phyloP scores from a whole-genome alignment of 2,113 vertebrate genomes.

The Petrocephalus zakoni region DNA sequence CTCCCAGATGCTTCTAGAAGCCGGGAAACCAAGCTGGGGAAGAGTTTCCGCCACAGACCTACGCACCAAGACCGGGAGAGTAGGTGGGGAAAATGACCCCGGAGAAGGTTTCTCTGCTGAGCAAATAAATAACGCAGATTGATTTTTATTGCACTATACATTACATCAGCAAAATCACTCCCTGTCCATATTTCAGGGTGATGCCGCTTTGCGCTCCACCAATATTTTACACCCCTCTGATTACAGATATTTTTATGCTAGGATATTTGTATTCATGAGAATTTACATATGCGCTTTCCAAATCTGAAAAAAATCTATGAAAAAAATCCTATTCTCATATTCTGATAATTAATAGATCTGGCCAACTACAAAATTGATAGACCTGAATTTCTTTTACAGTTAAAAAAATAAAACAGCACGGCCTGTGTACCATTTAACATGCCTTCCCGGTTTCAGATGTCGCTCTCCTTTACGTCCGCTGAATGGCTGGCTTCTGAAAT shows the following conservation, averaged over 20 bases:
- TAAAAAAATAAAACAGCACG: not conserved
- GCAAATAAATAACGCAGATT: not conserved
- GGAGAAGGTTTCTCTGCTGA: not conserved
- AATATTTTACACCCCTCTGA: not conserved
- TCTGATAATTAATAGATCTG: not conserved
- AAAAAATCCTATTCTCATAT: not conserved
- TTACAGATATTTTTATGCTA: not conserved
- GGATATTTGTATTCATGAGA: not conserved
- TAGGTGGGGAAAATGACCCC: not conserved
- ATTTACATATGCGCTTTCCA: not conserved
- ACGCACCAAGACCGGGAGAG: not conserved
- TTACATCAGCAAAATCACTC: constrained; percentile 2
- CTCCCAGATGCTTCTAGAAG: not conserved
- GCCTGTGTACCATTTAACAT: not conserved
- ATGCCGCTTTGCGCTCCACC: not conserved
- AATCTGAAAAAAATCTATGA: too few relatives aligned
- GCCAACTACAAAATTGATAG: not conserved
- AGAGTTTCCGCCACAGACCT: not conserved
- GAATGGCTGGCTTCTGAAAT: constrained; percentile 8
- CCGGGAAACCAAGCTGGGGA: not conserved
- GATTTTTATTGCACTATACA: constrained; percentile 5
- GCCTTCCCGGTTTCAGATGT: not conserved
- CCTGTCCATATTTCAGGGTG: not conserved
- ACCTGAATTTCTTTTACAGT: not conserved
- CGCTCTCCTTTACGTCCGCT: not conserved